A percentile compares a stretch with the other conserved stretches of the same genome.
Conservation (phyloP, 2,797 vertebrate genomes). For the Potorous gilbertii region DNA sequence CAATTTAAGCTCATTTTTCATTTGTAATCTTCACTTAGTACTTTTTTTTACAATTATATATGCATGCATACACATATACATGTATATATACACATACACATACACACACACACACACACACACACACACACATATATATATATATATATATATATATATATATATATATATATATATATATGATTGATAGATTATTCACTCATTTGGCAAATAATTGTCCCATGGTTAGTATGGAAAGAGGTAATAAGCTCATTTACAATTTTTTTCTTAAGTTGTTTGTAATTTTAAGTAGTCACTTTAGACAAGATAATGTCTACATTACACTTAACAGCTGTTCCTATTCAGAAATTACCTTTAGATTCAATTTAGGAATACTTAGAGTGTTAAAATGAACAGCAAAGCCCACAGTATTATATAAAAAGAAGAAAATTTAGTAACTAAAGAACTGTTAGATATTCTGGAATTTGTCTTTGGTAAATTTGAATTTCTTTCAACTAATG, state of each 20-base stretch:
- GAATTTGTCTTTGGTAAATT: neutral
- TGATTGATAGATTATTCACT: neutral
- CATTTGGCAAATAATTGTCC: neutral
- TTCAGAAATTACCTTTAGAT: neutral
- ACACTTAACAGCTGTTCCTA: neutral
- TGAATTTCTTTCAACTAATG: neutral
- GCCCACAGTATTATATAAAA: neutral
- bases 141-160: too few relatives aligned
- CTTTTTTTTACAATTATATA: neutral
- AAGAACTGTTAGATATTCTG: neutral
- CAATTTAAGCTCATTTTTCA: neutral
- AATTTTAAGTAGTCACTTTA: neutral
- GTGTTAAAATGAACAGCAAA: neutral
- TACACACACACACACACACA: too few relatives aligned
- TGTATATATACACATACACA: too few relatives aligned
- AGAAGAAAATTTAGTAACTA: neutral
- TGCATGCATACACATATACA: too few relatives aligned
- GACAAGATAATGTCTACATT: neutral
- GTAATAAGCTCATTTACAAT: neutral
- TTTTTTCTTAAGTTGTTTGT: neutral
- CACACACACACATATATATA: too few relatives aligned
- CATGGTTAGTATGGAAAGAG: neutral
- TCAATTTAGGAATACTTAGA: neutral
- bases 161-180: neutral
- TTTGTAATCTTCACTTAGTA: neutral